Conservation (phyloP, 2,113 vertebrate genomes). For the Rissa tridactyla region DNA sequence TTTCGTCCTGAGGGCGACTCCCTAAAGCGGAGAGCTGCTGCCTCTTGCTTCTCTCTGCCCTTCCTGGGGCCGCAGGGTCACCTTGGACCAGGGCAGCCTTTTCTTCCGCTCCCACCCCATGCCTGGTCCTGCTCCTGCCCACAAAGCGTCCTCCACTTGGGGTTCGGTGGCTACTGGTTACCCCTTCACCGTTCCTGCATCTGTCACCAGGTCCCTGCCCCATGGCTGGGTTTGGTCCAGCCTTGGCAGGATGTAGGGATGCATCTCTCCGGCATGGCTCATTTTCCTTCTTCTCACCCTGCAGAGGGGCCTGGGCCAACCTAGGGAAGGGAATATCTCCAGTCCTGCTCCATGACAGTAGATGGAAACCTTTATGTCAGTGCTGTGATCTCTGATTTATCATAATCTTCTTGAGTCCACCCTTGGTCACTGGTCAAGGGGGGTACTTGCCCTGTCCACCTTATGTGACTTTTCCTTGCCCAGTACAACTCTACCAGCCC, state of each 20-base stretch:
- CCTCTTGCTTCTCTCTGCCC: neutral
- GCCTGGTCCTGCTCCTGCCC: neutral
- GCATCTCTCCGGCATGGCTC: neutral
- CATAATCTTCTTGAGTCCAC: neutral
- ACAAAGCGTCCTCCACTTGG: neutral
- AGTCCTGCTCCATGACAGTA: neutral
- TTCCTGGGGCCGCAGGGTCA: neutral
- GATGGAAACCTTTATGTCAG: neutral
- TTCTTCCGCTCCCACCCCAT: neutral
- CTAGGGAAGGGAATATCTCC: neutral
- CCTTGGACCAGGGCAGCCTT: neutral
- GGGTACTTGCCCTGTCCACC: neutral
- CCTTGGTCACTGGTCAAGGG: no score
- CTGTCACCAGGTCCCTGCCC: neutral
- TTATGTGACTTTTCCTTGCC: neutral
- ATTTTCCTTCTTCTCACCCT: neutral
- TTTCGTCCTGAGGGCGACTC: neutral
- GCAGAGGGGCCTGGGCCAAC: neutral
- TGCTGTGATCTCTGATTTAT: neutral
- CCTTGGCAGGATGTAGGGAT: accelerated
- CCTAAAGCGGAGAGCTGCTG: neutral
- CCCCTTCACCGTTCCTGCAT: neutral
- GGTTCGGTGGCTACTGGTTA: neutral
- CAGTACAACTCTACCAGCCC: neutral
- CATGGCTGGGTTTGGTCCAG: neutral